A percentile compares a stretch with the other conserved stretches of the same genome.
phyloP scores from a whole-genome alignment of 2,113 vertebrate genomes.

The Platichthys stellatus region DNA sequence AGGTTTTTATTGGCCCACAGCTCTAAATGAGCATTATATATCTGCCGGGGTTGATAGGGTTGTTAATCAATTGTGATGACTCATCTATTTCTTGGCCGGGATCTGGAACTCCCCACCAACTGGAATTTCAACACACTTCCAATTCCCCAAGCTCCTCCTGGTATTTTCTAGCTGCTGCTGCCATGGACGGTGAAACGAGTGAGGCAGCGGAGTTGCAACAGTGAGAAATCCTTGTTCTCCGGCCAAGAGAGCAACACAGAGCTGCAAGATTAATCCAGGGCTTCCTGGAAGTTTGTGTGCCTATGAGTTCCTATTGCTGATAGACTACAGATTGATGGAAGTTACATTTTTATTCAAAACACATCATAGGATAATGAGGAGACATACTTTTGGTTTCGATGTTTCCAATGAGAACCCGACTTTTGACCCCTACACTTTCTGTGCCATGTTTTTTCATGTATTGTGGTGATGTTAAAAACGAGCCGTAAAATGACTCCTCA shows the following conservation, averaged over 20 bases:
- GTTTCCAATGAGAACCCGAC: slow-evolving; percentile 4
- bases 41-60: slow-evolving; percentile 30
- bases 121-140: slow-evolving; percentile 39
- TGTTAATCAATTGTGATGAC: slow-evolving; percentile 52
- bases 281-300: neutral
- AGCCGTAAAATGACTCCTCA: slow-evolving; percentile 20
- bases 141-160: slow-evolving; percentile 19
- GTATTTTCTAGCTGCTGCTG: slow-evolving; percentile 16
- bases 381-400: slow-evolving; percentile 2
- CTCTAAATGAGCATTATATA: slow-evolving; percentile 20
- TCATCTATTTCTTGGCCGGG: slow-evolving; percentile 37
- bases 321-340: neutral
- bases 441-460: slow-evolving; percentile 14
- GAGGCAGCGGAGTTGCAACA: slow-evolving; percentile 29
- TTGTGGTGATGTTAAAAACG: slow-evolving; percentile 11
- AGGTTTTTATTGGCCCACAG: slow-evolving; percentile 29
- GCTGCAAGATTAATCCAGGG: neutral
- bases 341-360: slow-evolving; percentile 3
- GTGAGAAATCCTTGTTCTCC: neutral
- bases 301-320: neutral
- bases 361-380: neutral
- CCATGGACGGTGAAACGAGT: neutral
- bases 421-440: slow-evolving; percentile 2
- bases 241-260: slow-evolving; percentile 2
- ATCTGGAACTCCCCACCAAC: slow-evolving; percentile 24